Base-by-base conservation (phyloP, 2,113 vertebrate species). In the Mandrillus leucophaeus region DNA sequence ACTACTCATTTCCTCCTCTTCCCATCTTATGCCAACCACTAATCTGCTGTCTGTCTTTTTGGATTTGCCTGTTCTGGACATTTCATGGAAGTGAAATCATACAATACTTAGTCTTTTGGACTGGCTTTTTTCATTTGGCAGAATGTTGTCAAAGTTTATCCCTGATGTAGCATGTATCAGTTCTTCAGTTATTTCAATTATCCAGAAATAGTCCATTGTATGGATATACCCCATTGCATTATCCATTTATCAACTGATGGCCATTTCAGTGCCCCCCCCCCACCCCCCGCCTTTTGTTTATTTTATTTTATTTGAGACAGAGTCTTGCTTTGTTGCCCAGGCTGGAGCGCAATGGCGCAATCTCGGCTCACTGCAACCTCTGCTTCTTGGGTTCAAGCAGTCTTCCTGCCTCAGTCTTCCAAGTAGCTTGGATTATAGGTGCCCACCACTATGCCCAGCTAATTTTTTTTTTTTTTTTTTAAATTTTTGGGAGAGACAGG, bases 131-230 rank as follows among this genome's bases (percentile, higher is more conserved):
- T 72, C 12, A 3, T 14, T 2, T 45, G 11, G 48, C 57, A 2
- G 55, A 55, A 48, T 59, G 14, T 85, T 68, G 55, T 30, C 52
- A 75, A 2, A 70, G 20, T 57, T 70, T 52, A 7, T 52, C 64
- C 22, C 0, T 30, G 20, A 25, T 4, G 6, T 43, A 18, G 25
- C 8, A 4, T 4, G 3, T 50, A 4, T 50, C 70, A 5, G 22
- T 25, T 23, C 9, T 11, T 61, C 0, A 0, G 88, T 57, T 27
- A 23, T 75, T 55, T 92, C 40, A 32, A 0, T 82, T 64, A 35
- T 27, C 9, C 2, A 38, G 0, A 81, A 23, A 57, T 72, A 50
- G 13, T 75, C 30, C 48, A 4, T 9, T 0, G 14, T 16, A 2
- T 48, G n/a, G 18, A 1, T 52, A 1, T 6, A 25, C 72, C 7